These are phyloP conservation scores for Cheilosia urbana DNA, from an alignment of 2,888 invertebrate genomes.

Conservation along the genomic window DNA sequence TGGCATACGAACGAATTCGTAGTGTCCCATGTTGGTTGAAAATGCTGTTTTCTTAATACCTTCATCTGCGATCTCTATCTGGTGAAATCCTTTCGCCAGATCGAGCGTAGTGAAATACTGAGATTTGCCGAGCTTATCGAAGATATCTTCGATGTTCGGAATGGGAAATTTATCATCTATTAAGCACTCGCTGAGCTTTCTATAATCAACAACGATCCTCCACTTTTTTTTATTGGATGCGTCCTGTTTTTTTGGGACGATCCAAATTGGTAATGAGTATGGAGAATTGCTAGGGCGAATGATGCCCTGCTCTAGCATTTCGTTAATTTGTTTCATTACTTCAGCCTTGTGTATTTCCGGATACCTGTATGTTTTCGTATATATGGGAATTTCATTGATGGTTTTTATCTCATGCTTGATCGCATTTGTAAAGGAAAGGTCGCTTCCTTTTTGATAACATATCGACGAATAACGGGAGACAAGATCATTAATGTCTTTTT, in stretches of 20 bases:
- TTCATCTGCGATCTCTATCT: too few relatives aligned
- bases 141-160: conserved; percentile 48
- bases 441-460: conserved; percentile 6
- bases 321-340: conserved; percentile 20
- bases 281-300: conserved; percentile 56
- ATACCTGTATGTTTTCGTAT: neutral
- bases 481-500: conserved; percentile 4
- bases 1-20: conserved; percentile 64
- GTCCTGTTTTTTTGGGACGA: conserved; percentile 67
- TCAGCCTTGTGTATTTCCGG: neutral
- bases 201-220: conserved; percentile 65
- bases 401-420: conserved; percentile 6
- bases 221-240: conserved; percentile 63
- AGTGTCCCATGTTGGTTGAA: conserved; percentile 60
- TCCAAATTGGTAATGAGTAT: conserved; percentile 38
- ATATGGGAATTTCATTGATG: neutral
- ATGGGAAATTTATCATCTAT: neutral
- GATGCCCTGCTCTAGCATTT: conserved; percentile 44
- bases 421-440: conserved; percentile 5
- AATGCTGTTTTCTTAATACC: conserved; percentile 26
- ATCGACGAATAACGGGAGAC: neutral
- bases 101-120: neutral
- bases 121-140: conserved; percentile 29
- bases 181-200: conserved; percentile 58
- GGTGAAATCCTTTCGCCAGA: neutral